Percentiles rank a stretch among this genome's conserved stretches.
Conservation (phyloP, 2,113 vertebrate genomes). For the Lanius collurio region DNA sequence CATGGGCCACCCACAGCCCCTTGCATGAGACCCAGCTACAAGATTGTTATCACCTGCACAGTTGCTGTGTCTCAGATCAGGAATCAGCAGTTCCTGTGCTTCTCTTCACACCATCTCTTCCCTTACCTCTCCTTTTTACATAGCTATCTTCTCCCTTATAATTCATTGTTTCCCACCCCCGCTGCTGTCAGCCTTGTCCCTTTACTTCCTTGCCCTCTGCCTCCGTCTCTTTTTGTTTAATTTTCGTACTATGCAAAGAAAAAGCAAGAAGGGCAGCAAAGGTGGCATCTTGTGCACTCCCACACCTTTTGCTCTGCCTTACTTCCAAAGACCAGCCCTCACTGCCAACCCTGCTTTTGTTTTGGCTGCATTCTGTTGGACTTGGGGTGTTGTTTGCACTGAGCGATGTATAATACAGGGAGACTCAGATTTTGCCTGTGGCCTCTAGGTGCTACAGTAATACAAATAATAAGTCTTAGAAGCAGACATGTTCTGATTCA, state of each 20-base stretch:
- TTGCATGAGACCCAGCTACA: neutral
- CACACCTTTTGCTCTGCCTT: neutral
- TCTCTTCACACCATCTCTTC: neutral
- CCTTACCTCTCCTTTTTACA: neutral
- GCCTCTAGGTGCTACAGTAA: constrained; percentile 53
- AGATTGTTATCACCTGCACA: fast-evolving
- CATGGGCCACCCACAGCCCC: fast-evolving
- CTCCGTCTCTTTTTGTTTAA: neutral
- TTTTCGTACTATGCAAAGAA: neutral
- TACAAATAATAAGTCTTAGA: constrained; percentile 25
- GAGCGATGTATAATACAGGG: neutral
- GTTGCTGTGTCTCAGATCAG: neutral
- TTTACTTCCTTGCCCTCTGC: neutral
- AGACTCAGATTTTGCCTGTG: constrained; percentile 9
- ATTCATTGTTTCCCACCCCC: neutral
- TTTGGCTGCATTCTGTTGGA: neutral
- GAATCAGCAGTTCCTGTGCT: neutral
- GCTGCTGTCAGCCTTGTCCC: neutral
- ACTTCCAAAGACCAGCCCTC: neutral
- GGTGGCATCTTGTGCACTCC: neutral
- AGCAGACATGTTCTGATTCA: neutral
- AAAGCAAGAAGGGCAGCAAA: neutral
- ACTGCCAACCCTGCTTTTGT: neutral
- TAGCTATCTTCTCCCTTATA: neutral
- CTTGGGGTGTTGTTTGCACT: neutral